A percentile compares a stretch with the other conserved stretches of the same genome.
phyloP scores from a whole-genome alignment of 2,888 invertebrate species.

The Zygogramma bicolorata region DNA sequence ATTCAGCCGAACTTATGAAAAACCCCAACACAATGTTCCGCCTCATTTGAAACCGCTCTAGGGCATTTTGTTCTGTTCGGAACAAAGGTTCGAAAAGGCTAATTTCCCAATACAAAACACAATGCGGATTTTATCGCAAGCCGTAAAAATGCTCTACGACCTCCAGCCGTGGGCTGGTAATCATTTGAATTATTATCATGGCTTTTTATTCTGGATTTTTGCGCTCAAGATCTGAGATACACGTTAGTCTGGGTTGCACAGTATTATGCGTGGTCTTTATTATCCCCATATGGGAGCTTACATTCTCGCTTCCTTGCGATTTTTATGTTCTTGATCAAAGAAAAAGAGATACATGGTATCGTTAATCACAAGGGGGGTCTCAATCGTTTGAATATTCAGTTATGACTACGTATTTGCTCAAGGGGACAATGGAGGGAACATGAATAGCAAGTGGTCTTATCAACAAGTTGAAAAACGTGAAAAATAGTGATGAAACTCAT shows the following conservation, averaged over 20 bases:
- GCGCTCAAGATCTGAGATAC: neutral
- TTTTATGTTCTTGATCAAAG: neutral
- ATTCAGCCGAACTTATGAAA: neutral
- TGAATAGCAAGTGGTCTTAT: too few relatives aligned
- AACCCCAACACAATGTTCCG: neutral
- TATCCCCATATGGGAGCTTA: neutral
- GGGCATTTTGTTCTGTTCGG: neutral
- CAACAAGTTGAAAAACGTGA: too few relatives aligned
- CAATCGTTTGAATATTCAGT: too few relatives aligned
- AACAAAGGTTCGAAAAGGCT: neutral
- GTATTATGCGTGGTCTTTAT: neutral
- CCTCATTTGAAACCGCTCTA: neutral
- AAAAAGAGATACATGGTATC: too few relatives aligned
- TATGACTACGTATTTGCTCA: too few relatives aligned
- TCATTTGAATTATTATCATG: neutral
- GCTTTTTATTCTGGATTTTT: neutral
- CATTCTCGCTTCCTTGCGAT: neutral
- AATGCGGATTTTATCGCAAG: neutral
- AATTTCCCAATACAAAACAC: slow-evolving; percentile 1
- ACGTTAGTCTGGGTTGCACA: neutral
- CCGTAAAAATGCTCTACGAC: neutral
- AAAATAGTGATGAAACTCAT: too few relatives aligned
- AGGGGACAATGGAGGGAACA: too few relatives aligned
- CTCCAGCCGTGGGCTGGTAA: neutral
- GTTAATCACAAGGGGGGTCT: too few relatives aligned